A percentile compares a stretch with the other conserved stretches of the same genome.
phyloP scores from a whole-genome alignment of 2,797 vertebrate species.

The Siniperca undulata region DNA sequence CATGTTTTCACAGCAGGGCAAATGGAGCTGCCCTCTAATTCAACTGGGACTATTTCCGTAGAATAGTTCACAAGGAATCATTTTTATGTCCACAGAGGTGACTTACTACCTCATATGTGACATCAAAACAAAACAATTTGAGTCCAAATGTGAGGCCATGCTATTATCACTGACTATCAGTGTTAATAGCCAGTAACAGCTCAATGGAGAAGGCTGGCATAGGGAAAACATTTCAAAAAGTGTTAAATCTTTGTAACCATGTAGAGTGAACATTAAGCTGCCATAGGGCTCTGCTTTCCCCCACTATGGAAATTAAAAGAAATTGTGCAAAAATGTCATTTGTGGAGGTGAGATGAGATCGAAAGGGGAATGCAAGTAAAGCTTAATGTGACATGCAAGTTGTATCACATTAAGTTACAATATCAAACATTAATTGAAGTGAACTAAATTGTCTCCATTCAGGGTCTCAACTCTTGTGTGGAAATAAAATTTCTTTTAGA shows the following conservation, averaged over 20 bases:
- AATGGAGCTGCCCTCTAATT: constrained; percentile 23
- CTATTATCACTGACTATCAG: neutral
- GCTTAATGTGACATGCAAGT: constrained; percentile 10
- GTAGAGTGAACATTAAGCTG: neutral
- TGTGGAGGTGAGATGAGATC: neutral
- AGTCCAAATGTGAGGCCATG: constrained; percentile 5
- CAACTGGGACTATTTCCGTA: constrained; percentile 35
- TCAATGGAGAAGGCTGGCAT: neutral
- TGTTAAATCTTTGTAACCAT: neutral
- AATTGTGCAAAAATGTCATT: neutral
- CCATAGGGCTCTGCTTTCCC: neutral
- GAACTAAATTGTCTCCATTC: constrained; percentile 6
- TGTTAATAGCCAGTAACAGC: neutral
- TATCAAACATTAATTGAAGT: constrained; percentile 10
- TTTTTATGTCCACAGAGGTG: constrained; percentile 25
- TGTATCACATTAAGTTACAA: neutral
- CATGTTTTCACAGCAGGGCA: constrained; percentile 31
- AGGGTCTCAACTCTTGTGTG: neutral
- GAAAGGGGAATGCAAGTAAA: constrained; percentile 9
- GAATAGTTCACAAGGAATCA: constrained; percentile 31
- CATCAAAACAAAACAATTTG: neutral
- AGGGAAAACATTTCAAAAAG: neutral
- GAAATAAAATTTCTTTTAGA: neutral
- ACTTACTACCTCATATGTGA: constrained; percentile 2
- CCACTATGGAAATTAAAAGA: constrained; percentile 8